These are phyloP conservation scores for Zaprionus bogoriensis DNA, from an alignment of 2,888 invertebrate genomes.

Conservation along the genomic window DNA sequence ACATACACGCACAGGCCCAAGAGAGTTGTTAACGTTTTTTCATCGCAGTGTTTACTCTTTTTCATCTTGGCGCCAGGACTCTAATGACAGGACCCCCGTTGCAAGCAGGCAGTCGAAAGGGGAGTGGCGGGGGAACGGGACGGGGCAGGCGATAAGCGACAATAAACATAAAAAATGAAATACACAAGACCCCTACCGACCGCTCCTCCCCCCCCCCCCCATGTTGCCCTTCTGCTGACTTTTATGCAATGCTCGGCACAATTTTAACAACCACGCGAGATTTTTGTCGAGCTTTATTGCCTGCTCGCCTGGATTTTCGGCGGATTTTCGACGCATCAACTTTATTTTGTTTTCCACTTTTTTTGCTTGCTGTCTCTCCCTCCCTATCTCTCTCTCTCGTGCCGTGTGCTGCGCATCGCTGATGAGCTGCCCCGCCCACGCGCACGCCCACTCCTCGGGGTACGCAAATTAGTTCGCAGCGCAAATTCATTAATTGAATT, in stretches of 20 bases:
- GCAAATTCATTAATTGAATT: slow-evolving; percentile 73
- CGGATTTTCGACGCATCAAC: slow-evolving; percentile 60
- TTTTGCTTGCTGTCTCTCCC: background rate
- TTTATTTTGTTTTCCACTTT: slow-evolving; percentile 3
- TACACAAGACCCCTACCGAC: slow-evolving; percentile 36
- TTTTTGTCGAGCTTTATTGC: slow-evolving; percentile 59
- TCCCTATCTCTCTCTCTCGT: background rate
- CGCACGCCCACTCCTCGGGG: slow-evolving; percentile 15
- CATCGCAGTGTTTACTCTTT: slow-evolving; percentile 73
- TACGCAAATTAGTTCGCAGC: slow-evolving; percentile 62
- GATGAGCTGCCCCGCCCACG: slow-evolving; percentile 12
- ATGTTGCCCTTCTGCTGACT: slow-evolving; percentile 2
- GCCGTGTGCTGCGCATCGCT: slow-evolving; percentile 23
- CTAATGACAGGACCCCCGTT: slow-evolving; percentile 65
- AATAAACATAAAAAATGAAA: slow-evolving; percentile 76
- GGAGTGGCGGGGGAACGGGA: slow-evolving; percentile 4
- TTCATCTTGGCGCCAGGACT: slow-evolving; percentile 67
- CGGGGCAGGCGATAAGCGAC: slow-evolving; percentile 62
- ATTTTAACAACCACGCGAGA: slow-evolving; percentile 67
- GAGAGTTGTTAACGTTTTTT: slow-evolving; percentile 79
- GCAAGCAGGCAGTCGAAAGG: slow-evolving; percentile 15
- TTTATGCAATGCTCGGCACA: slow-evolving; percentile 46
- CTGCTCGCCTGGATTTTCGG: slow-evolving; percentile 44
- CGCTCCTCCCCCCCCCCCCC: background rate
- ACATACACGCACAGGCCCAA: slow-evolving; percentile 48